Evolutionary conservation across 2,113 vertebrate species (phyloP).

Genomic region (Microcebus griseorufus): DNA sequence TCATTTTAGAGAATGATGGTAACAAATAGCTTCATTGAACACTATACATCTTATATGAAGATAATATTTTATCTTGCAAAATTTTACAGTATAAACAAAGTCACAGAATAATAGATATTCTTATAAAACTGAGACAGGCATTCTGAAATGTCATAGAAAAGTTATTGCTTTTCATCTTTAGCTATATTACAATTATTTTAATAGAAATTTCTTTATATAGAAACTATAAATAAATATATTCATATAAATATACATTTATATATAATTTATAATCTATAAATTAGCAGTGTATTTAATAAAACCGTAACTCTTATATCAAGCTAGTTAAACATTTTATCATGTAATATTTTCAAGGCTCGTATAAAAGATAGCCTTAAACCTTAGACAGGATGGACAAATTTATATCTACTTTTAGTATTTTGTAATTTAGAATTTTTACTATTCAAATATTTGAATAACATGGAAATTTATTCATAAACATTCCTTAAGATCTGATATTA

Average conservation of each 20-base stretch:
- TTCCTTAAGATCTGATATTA: neutral
- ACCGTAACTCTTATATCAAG: neutral
- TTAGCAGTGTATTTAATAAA: neutral
- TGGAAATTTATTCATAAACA: neutral
- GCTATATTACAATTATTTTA: neutral
- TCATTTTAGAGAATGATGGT: constrained; percentile 67
- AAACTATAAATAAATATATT: neutral
- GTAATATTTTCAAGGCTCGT: neutral
- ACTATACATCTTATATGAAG: neutral
- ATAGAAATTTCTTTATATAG: neutral
- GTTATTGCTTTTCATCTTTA: neutral
- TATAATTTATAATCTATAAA: neutral
- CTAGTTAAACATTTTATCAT: constrained; percentile 10
- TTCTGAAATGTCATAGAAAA: neutral
- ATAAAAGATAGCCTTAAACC: neutral
- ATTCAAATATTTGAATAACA: neutral
- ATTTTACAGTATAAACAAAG: neutral
- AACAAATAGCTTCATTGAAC: constrained; percentile 56
- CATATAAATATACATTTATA: neutral
- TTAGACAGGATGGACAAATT: neutral
- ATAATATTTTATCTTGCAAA: constrained; percentile 31
- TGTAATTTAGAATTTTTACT: neutral
- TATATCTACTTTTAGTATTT: neutral
- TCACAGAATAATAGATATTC: neutral
- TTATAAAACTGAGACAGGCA: neutral